Percentiles rank a stretch among this genome's conserved stretches.
Conservation (phyloP, 2,113 vertebrate species). For the Pao palembangensis region DNA sequence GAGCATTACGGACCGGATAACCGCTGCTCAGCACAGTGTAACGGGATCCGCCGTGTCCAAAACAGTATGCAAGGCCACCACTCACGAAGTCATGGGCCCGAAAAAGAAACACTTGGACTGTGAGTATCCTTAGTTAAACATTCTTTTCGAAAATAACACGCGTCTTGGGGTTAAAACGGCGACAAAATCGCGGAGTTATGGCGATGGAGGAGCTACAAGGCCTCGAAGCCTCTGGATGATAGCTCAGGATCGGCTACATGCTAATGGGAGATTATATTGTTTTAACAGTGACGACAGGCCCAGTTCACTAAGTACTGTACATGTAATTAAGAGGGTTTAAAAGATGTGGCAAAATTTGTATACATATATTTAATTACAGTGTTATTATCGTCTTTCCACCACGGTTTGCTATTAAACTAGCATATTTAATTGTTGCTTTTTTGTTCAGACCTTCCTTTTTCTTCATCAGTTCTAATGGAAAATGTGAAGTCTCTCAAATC, state of each 20-base stretch:
- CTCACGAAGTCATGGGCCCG: slow-evolving; percentile 97
- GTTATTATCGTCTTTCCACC: not conserved
- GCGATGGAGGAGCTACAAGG: slow-evolving; percentile 50
- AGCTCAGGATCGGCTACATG: slow-evolving; percentile 45
- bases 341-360: not conserved
- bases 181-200: slow-evolving; percentile 28
- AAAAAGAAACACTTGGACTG: slow-evolving; percentile 98
- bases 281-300: slow-evolving; percentile 15
- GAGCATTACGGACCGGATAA: slow-evolving; percentile 96
- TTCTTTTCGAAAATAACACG: not conserved
- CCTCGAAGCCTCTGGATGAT: slow-evolving; percentile 52
- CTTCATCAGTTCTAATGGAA: not conserved
- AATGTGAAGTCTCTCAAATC: not conserved
- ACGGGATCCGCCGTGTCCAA: slow-evolving; percentile 95
- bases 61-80: slow-evolving; percentile 97
- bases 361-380: not conserved
- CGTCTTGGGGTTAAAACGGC: slow-evolving; percentile 1
- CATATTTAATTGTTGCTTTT: slow-evolving; percentile 29
- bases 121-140: slow-evolving; percentile 68
- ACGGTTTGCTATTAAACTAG: slow-evolving; percentile 23
- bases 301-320: slow-evolving; percentile 5
- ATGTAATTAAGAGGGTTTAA: fast-evolving
- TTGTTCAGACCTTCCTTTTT: not conserved
- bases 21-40: slow-evolving; percentile 96
- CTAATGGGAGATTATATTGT: slow-evolving; percentile 39